Evolutionary conservation across 2,797 vertebrate species (phyloP), one percentile per base, ranked within the genome.

Genomic region (Galago senegalensis): DNA sequence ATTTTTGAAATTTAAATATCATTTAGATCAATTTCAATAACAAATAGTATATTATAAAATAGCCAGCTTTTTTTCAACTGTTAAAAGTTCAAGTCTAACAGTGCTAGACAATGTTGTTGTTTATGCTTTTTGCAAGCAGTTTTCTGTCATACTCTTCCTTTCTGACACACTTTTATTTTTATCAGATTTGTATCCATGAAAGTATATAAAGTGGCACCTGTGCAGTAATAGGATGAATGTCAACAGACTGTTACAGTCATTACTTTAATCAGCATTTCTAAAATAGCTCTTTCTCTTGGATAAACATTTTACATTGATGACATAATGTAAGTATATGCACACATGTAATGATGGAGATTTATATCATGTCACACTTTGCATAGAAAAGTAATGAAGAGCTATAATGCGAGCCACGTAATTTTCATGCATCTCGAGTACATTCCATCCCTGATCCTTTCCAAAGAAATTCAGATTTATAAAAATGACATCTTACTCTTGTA

Each of bases 381-480:
- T 72, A 12, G 14, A 72, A 76, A 94, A 87, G n/a, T 72, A 89
- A 77, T 60, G 25, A 82, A 70, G 7, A 88, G 7, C 27, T 72
- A 60, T 49, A 81, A 79, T 60, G 9, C 11, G 94, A 69, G 63
- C 14, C 61, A 46, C 7, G 58, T 87, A 53, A 34, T 46, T 90
- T 93, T 92, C 34, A 96, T 53, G 72, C 23, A 81, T 43, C 61
- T 76, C 69, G 53, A 86, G n/a, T 58, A 95, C 88, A 76, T 82
- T 56, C 21, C 23, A 80, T 69, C 20, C 58, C 18, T 82, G 6
- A 16, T 86, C 95, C 7, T 87, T 96, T 75, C 25, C 58, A 93
- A 65, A 63, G 53, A 90, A 94, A 84, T 73, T 95, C 31, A 82
- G 11, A 61, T 92, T 83, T 86, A 88, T 63, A 82, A 91, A 92